Evolutionary conservation across 1,140 invertebrate species (phyloP).

Genomic region (Myzus persicae): DNA sequence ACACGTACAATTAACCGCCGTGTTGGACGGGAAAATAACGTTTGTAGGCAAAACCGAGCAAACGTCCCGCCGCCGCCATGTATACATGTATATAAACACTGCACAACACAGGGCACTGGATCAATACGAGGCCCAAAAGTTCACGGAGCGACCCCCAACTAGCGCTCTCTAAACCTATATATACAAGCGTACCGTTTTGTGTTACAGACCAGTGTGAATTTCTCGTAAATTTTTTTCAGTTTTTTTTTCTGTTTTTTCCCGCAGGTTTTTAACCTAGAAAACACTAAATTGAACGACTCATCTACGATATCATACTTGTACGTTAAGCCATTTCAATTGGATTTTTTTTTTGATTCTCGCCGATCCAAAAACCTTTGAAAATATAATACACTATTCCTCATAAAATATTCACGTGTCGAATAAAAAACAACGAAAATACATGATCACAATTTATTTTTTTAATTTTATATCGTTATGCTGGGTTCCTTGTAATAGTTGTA

Average conservation of each 20-base stretch:
- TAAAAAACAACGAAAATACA: too few species aligned
- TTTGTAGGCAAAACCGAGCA: conserved; percentile 55
- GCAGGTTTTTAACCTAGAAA: background rate
- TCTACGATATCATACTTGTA: background rate
- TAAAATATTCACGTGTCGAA: too few species aligned
- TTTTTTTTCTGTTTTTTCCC: background rate
- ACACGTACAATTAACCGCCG: conserved; percentile 36
- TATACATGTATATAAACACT: background rate
- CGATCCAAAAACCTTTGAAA: too few species aligned
- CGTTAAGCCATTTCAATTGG: too few species aligned
- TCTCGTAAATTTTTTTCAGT: background rate
- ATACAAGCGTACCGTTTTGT: background rate
- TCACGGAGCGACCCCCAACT: conserved; percentile 53
- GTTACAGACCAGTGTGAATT: background rate
- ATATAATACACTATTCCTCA: too few species aligned
- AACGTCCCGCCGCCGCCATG: conserved; percentile 11
- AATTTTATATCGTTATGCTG: too few species aligned
- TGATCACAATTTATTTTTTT: too few species aligned
- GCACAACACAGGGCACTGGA: conserved; percentile 41
- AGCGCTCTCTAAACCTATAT: conserved; percentile 53
- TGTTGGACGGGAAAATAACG: conserved; percentile 37
- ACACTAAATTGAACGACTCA: background rate
- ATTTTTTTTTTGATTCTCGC: too few species aligned
- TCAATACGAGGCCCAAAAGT: conserved; percentile 59
- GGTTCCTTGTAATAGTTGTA: too few species aligned